These are phyloP conservation scores for Sternotherus odoratus DNA, from an alignment of 2,797 vertebrate genomes.

Conservation along the genomic window DNA sequence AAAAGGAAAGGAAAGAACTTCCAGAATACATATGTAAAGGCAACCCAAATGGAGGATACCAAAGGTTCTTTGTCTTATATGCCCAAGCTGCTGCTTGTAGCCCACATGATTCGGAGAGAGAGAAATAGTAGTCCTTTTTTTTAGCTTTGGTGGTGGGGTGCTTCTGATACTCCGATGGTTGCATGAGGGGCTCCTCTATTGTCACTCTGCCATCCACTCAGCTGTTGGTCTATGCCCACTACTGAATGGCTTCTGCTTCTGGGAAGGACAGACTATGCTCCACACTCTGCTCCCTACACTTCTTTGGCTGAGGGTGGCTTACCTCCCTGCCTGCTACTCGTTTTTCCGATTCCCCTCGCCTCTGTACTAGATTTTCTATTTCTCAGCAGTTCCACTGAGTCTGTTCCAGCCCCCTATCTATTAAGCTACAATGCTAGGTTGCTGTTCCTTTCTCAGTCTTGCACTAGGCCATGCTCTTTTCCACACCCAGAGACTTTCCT, in stretches of 20 bases:
- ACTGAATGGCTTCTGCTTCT: not conserved
- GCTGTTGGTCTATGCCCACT: not conserved
- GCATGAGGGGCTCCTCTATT: fast-evolving
- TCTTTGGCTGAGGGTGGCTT: not conserved
- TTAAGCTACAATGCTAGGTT: not conserved
- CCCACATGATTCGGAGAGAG: not conserved
- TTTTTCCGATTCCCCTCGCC: not conserved
- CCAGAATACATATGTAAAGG: not conserved
- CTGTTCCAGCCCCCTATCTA: not conserved
- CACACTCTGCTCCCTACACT: not conserved
- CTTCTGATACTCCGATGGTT: not conserved
- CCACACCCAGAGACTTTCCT: not conserved
- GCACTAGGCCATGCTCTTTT: not conserved
- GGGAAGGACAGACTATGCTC: not conserved
- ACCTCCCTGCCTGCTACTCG: not conserved
- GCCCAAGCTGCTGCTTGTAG: not conserved
- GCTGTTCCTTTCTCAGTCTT: not conserved
- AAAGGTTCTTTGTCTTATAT: not conserved
- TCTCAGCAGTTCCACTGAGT: not conserved
- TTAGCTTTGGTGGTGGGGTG: not conserved
- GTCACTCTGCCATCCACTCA: not conserved
- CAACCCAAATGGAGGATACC: not conserved
- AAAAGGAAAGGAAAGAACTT: not conserved
- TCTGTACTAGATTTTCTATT: not conserved
- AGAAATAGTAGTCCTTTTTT: not conserved